Conservation (phyloP, 2,797 vertebrate species). For the Tarsius wallacei region DNA sequence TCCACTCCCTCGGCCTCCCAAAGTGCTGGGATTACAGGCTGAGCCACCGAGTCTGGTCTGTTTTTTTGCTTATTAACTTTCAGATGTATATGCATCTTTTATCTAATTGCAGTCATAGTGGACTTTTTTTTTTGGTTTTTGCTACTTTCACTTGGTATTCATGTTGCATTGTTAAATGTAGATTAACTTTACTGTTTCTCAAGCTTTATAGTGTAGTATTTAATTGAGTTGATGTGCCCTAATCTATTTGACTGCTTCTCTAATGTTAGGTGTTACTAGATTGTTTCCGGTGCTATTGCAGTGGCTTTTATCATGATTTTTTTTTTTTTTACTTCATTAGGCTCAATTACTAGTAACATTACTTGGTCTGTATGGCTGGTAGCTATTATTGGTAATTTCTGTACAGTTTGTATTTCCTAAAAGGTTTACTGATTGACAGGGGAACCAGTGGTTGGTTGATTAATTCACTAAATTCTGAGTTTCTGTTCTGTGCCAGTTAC, state of each 20-base stretch:
- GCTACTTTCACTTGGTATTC: background rate
- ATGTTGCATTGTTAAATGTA: background rate
- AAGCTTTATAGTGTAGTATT: background rate
- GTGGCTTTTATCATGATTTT: background rate
- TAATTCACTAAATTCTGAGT: background rate
- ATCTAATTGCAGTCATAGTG: conserved; percentile 7
- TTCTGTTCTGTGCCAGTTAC: background rate
- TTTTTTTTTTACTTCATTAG: conserved; percentile 61
- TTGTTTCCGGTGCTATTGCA: background rate
- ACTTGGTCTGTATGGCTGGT: conserved; percentile 7
- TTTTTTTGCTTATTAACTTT: conserved; percentile 18
- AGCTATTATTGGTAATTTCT: conserved; percentile 53
- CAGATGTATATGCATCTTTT: conserved; percentile 3
- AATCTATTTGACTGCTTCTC: conserved; percentile 22
- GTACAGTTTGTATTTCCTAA: background rate
- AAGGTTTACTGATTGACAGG: conserved; percentile 6
- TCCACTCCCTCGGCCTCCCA: too few species aligned
- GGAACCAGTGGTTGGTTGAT: background rate
- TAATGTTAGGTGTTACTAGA: background rate
- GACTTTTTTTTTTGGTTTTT: background rate
- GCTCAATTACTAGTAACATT: background rate
- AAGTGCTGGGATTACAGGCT: too few species aligned
- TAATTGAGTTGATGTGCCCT: conserved; percentile 14
- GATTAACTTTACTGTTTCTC: background rate
- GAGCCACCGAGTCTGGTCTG: too few species aligned